phyloP scores from a whole-genome alignment of 2,888 invertebrate genomes.

The Hirtodrosophila duncani region DNA sequence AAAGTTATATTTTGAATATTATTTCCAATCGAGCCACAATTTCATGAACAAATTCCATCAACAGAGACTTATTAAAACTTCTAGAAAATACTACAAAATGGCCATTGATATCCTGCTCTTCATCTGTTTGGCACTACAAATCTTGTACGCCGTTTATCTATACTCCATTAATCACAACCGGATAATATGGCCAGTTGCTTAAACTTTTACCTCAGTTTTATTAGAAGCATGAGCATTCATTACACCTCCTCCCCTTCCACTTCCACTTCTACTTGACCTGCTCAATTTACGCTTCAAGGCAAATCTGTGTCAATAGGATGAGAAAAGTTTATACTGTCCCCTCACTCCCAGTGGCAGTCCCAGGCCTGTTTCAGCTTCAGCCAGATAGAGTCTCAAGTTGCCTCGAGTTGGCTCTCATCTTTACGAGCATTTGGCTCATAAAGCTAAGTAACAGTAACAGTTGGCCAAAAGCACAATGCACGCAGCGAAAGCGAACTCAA shows the following conservation, averaged over 20 bases:
- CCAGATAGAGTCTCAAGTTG: slow-evolving; percentile 17
- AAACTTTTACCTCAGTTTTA: too few relatives aligned
- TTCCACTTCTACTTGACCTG: neutral
- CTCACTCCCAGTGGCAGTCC: slow-evolving; percentile 15
- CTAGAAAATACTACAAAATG: too few relatives aligned
- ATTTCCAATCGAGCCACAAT: too few relatives aligned
- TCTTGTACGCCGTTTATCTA: too few relatives aligned
- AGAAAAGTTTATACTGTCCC: too few relatives aligned
- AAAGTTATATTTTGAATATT: too few relatives aligned
- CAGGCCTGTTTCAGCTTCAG: slow-evolving; percentile 13
- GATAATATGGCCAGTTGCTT: slow-evolving; percentile 1
- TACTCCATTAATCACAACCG: slow-evolving; percentile 2
- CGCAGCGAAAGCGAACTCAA: slow-evolving; percentile 17
- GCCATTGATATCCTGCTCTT: too few relatives aligned
- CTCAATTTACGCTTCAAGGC: slow-evolving; percentile 24
- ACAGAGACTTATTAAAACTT: too few relatives aligned
- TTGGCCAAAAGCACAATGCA: slow-evolving; percentile 21
- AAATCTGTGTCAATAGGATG: slow-evolving; percentile 34
- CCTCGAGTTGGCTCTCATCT: too few relatives aligned
- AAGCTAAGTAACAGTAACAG: slow-evolving; percentile 18
- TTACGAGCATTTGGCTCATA: slow-evolving; percentile 22
- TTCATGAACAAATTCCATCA: too few relatives aligned
- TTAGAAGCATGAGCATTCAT: too few relatives aligned
- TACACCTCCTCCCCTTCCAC: neutral
- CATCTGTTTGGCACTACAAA: too few relatives aligned